Evolutionary conservation across 2,113 vertebrate genomes (phyloP).

Genomic region (Montifringilla adamsi): DNA sequence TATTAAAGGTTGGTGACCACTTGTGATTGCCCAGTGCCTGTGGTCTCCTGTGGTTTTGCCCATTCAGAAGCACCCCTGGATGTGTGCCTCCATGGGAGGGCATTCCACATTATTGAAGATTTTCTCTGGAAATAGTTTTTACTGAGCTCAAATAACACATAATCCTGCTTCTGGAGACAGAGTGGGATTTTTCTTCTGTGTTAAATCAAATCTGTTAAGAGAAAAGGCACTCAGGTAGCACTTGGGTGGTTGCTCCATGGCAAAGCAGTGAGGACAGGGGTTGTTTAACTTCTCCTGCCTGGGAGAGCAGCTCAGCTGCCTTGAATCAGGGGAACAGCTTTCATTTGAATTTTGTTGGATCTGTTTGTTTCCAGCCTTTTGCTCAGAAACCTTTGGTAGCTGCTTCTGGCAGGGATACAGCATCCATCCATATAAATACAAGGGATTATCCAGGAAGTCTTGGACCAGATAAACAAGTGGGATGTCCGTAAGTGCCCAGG

Average conservation of each 20-base stretch:
- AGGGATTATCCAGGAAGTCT: not conserved
- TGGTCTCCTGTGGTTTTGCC: not conserved
- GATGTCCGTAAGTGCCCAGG: not conserved
- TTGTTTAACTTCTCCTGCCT: not conserved
- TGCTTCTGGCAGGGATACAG: not conserved
- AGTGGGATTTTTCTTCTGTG: not conserved
- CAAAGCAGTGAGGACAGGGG: not conserved
- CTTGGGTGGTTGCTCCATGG: not conserved
- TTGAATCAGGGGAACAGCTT: not conserved
- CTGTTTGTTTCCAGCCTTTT: not conserved
- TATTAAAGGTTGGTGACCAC: not conserved
- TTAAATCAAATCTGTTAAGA: not conserved
- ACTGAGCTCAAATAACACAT: not conserved
- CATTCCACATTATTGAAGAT: not conserved
- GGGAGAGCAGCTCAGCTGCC: not conserved
- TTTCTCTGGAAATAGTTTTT: not conserved
- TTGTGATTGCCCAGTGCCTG: not conserved
- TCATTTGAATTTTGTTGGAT: not conserved
- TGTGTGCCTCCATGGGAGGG: not conserved
- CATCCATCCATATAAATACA: not conserved
- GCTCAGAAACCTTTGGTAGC: not conserved
- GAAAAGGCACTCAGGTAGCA: not conserved
- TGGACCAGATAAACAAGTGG: conserved; percentile 10
- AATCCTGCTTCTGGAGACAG: not conserved
- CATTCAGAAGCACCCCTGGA: not conserved